Evolutionary conservation across 2,113 vertebrate species (phyloP), one percentile per base, ranked within the genome.

Genomic region (Castor canadensis): DNA sequence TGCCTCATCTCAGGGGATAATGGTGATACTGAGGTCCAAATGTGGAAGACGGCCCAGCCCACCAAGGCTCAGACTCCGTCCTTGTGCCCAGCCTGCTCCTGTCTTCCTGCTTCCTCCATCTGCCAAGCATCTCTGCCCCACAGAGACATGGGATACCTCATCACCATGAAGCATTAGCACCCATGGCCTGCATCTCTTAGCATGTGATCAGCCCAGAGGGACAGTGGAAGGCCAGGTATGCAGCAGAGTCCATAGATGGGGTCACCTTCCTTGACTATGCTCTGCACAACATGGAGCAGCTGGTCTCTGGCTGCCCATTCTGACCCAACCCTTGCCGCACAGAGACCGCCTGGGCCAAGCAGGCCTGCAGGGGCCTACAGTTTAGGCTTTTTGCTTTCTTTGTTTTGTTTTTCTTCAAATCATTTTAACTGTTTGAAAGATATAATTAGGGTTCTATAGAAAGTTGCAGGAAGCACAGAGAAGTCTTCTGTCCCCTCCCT

Each of bases 81-180:
- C 47, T 49, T 76, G 73, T 35, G 28, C 73, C 26, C 45, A 52
- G 47, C n/a, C 60, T 40, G 40, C 28, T n/a, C 20, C 75, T 24
- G 1, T 32, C 19, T 19, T 47, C 35, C 24, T 67, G 38, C 45
- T 43, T 7, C 32, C 40, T 32, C 28, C 35, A n/a, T 40, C 19
- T 35, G 7, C 3, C 2, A 3, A 47, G 69, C 1, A 2, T 19
- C 52, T 35, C 24, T 2, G 45, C n/a, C 47, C 62, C 45, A 24
- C 64, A 22, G 30, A 38, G 67, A 54, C 62, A 16, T 6, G 8
- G 43, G 45, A 28, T 2, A 5, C 20, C 17, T 13, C 0, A 13
- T 43, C 54, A n/a, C 73, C 9, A 32, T 3, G 17, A 35, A 1
- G 1, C 0, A 0, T 13, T 7, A 28, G 52, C 9, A 4, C 19